Base-by-base conservation (phyloP, 2,888 invertebrate genomes). In the Malthinus flaveolus region DNA sequence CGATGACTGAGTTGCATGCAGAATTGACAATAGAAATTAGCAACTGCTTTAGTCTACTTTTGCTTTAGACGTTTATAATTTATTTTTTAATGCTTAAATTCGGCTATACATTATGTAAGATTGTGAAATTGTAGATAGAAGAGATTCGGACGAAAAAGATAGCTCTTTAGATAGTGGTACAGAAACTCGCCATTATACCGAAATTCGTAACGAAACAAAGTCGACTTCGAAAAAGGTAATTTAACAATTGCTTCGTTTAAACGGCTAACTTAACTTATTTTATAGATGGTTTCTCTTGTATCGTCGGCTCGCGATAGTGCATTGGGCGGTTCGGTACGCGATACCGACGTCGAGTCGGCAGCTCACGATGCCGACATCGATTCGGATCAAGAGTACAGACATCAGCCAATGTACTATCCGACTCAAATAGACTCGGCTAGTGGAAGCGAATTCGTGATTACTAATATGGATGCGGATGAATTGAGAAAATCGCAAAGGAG, bases 321-420 rank as follows among this genome's bases (percentile, higher is more conserved):
- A 59, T 81, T 87, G 56, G 87, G 87, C 75, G 87, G 87, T 75
- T 67, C 69, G n/a, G 54, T 70, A 8, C 53, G 68, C 3, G 71
- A 72, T 45, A 66, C 62, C 1, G 83, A 83, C 70, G 76, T 74
- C 45, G 78, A 78, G 65, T 89, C 90, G 11, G 91, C 90, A 7
- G 93, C 93, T 58, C 92, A 93, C 71, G 93, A 93, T 67, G 86
- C 91, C 0, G 93, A 93, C 69, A 92, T 93, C 69, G 92, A 91
- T 71, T 91, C 91, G 0, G 91, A 93, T 73, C 89, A 91, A 0
- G 90, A 90, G 64, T 81, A 88, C 39, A 64, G 76, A 47, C 73
- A 71, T 11, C 78, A 72, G 69, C 80, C 75, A 0, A 62, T 77
- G 32, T 77, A 77, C 65, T 77, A 77, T 65, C 75, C 76, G 1